Conservation (phyloP, 2,113 vertebrate genomes). For the Equus quagga region DNA sequence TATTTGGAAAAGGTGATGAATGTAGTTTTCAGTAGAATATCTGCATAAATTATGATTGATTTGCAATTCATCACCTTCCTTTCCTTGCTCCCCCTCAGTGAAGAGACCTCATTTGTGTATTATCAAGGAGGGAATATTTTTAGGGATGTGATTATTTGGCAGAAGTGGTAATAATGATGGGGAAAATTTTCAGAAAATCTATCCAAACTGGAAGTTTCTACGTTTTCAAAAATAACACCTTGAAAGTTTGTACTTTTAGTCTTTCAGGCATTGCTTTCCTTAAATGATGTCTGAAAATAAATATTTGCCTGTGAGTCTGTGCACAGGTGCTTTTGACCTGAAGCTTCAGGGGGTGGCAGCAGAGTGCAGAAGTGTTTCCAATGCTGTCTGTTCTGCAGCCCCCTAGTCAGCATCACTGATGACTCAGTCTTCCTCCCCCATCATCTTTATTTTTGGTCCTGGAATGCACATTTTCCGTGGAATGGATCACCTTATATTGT, state of each 20-base stretch:
- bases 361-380: no score
- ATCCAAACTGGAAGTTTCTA: slow-evolving; percentile 54
- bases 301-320: not conserved
- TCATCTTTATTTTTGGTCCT: not conserved
- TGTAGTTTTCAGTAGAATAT: slow-evolving; percentile 56
- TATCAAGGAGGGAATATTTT: slow-evolving; percentile 67
- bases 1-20: slow-evolving; percentile 67
- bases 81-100: slow-evolving; percentile 45
- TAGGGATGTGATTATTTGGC: slow-evolving; percentile 65
- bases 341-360: not conserved
- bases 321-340: not conserved
- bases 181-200: slow-evolving; percentile 23
- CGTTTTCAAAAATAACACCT: slow-evolving; percentile 31
- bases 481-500: not conserved
- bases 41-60: slow-evolving; percentile 76
- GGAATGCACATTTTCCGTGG: not conserved
- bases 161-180: slow-evolving; percentile 67
- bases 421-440: fast-evolving
- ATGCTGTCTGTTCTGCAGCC: fast-evolving
- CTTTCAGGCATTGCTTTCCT: not conserved
- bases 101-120: slow-evolving; percentile 53
- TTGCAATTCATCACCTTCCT: slow-evolving; percentile 67
- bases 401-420: not conserved
- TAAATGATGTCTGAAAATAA: not conserved
- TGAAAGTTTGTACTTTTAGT: not conserved